Base-by-base conservation (phyloP, 2,113 vertebrate genomes). In the Eolophus roseicapilla region DNA sequence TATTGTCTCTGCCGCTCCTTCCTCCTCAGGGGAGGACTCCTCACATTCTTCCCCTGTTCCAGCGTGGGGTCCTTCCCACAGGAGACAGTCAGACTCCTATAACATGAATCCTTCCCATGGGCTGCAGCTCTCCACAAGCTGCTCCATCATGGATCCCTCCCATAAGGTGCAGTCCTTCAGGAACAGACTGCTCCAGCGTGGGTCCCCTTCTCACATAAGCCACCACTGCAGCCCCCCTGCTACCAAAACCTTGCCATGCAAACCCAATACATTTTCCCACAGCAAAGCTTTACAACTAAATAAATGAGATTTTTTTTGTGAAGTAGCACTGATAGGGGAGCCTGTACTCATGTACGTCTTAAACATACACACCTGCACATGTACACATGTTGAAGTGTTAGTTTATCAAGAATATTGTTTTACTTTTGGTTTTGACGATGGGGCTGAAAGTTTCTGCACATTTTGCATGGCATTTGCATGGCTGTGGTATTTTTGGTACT, bases 401-500 rank as follows among this genome's bases (percentile, higher is more conserved):
- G 41, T 46, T 79, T 47, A 71, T 43, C 47, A 82, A 91, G 52
- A 89, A 60, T 10, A 41, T 11, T 15, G 14, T 27, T 60, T 52
- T 57, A 21, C 57, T 90, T 89, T n/a, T 53, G n/a, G 39, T 50
- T 93, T 52, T 82, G 65, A 75, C 37, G 74, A 89, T 44, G 71
- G 52, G 70, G 81, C 55, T 79, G 44, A 82, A 91, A 80, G 28
- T 57, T 82, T 59, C 44, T 53, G 59, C 62, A 49, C n/a, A 70
- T 81, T 95, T 74, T 50, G 31, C 21, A 8, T 29, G 69, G 75
- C 33, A 64, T 76, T 87, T 94, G 55, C 33, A 79, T 1, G 35
- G 37, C 70, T 69, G 49, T 82, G 52, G 75, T 44, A 49, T 89
- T 96, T 95, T 59, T 43, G 75, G 31, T 82, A 50, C 82, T 90